These are phyloP conservation scores for Dromius quadrimaculatus DNA, from an alignment of 2,888 invertebrate genomes.

Conservation along the genomic window DNA sequence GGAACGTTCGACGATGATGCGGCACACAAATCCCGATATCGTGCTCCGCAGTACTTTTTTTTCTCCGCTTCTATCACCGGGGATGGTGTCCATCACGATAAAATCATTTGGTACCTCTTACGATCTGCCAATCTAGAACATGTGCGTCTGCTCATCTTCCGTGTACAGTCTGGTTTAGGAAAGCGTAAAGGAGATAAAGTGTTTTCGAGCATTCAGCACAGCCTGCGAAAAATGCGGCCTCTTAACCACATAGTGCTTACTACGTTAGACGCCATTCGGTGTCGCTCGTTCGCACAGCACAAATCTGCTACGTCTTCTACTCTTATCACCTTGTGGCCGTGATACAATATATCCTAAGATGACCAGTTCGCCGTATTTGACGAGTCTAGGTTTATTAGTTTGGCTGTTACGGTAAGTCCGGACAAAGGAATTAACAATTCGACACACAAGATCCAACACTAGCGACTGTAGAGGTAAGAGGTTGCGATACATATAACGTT, in stretches of 20 bases:
- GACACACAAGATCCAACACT: conserved; percentile 46
- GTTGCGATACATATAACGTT: conserved; percentile 35
- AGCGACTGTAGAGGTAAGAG: conserved; percentile 45
- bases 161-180: conserved; percentile 98
- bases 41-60: too few species aligned
- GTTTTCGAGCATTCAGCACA: conserved; percentile 92
- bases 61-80: too few species aligned
- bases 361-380: conserved; percentile 67
- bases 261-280: conserved; percentile 93
- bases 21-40: too few species aligned
- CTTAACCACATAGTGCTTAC: conserved; percentile 95
- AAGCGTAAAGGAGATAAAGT: conserved; percentile 97
- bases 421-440: conserved; percentile 47
- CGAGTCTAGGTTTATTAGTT: conserved; percentile 65
- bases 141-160: conserved; percentile 95
- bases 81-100: too few species aligned
- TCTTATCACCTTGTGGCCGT: conserved; percentile 89
- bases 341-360: conserved; percentile 92
- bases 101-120: too few species aligned
- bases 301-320: conserved; percentile 94
- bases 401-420: conserved; percentile 54
- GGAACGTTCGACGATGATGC: too few species aligned
- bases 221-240: conserved; percentile 96
- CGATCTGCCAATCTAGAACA: conserved; percentile 99
- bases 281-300: conserved; percentile 85